Percentiles rank a stretch among this genome's conserved stretches.
Evolutionary conservation across 2,888 invertebrate genomes (phyloP).

Genomic region (Melikaiella ostensackeni): DNA sequence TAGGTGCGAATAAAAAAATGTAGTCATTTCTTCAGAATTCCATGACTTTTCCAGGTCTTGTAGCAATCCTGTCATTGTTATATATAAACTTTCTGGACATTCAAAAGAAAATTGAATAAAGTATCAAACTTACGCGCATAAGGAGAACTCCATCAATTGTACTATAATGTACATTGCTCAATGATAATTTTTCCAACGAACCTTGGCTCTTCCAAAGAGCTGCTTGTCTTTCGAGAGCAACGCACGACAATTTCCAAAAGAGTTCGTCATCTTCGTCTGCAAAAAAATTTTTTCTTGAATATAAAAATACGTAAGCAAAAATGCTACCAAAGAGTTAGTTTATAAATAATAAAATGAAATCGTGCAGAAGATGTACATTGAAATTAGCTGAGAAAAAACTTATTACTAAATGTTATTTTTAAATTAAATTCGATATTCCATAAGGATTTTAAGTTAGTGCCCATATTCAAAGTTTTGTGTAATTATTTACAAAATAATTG

Average conservation of each 20-base stretch:
- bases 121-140: slow-evolving; percentile 78
- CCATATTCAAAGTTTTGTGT: background rate
- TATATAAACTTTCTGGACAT: background rate
- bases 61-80: too few species aligned
- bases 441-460: background rate
- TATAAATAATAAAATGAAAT: too few species aligned
- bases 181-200: slow-evolving; percentile 78
- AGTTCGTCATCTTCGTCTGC: slow-evolving; percentile 76
- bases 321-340: background rate
- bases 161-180: slow-evolving; percentile 80
- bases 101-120: slow-evolving; percentile 13
- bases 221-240: slow-evolving; percentile 81
- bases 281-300: slow-evolving; percentile 47
- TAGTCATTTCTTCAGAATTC: too few species aligned
- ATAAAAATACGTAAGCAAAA: background rate
- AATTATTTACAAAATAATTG: slow-evolving; percentile 65
- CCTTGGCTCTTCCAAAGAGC: slow-evolving; percentile 79
- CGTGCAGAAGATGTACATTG: too few species aligned
- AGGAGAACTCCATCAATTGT: slow-evolving; percentile 81
- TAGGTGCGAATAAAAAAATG: too few species aligned
- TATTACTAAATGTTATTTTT: background rate
- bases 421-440: background rate
- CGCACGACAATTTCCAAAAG: slow-evolving; percentile 81
- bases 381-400: background rate
- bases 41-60: too few species aligned